Percentiles rank a stretch among this genome's conserved stretches.
Evolutionary conservation across 2,888 invertebrate genomes (phyloP).

Genomic region (Chrysodeixis includens): DNA sequence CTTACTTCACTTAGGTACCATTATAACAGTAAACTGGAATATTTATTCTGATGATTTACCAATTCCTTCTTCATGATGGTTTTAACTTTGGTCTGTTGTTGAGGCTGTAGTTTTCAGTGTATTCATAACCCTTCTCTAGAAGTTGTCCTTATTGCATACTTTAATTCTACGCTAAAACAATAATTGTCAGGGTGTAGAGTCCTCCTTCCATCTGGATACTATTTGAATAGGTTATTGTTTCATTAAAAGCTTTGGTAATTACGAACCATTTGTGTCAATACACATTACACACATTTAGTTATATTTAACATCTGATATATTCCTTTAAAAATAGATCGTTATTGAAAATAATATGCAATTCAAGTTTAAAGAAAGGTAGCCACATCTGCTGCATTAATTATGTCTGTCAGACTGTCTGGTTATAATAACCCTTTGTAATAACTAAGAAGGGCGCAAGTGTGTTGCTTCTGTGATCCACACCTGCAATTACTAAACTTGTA

Average conservation of each 20-base stretch:
- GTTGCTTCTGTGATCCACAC: conserved; percentile 16
- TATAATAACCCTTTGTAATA: conserved; percentile 21
- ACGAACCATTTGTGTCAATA: background rate
- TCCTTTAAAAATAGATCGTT: background rate
- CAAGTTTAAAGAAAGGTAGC: background rate
- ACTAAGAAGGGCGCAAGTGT: conserved; percentile 18
- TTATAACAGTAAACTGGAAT: background rate
- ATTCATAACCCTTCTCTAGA: background rate
- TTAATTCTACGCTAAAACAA: too few relatives aligned
- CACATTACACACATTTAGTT: background rate
- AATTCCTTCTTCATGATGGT: too few relatives aligned
- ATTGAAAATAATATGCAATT: conserved; percentile 1
- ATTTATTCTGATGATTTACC: background rate
- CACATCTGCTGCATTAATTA: conserved; percentile 24
- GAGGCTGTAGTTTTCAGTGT: background rate
- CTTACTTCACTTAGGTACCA: background rate
- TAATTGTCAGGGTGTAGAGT: too few relatives aligned
- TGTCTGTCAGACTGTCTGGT: conserved; percentile 20
- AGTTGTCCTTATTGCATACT: too few relatives aligned
- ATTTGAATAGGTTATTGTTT: too few relatives aligned
- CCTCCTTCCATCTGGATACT: too few relatives aligned
- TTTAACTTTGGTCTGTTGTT: background rate
- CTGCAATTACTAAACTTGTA: conserved; percentile 9
- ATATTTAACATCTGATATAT: too few relatives aligned
- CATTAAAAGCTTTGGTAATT: background rate